A percentile compares a stretch with the other conserved stretches of the same genome.
phyloP scores from a whole-genome alignment of 2,888 invertebrate genomes.

The Heliconius cydno region DNA sequence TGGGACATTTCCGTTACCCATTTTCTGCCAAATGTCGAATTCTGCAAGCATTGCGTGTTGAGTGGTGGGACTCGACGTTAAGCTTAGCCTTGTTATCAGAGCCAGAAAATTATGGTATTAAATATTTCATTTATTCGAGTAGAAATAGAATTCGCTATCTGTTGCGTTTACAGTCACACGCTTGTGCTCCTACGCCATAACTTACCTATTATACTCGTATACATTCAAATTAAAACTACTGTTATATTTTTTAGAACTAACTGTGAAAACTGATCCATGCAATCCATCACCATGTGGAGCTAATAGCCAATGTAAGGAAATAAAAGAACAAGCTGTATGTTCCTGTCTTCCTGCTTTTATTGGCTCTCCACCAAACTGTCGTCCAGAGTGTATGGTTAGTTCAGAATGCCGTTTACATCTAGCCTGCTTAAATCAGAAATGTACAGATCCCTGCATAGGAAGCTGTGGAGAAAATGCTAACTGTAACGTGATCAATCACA shows the following conservation, averaged over 20 bases:
- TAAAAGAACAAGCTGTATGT: slow-evolving; percentile 88
- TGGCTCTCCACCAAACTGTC: slow-evolving; percentile 88
- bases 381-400: slow-evolving; percentile 88
- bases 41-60: not conserved
- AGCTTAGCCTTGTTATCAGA: too few relatives aligned
- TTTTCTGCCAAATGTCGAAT: not conserved
- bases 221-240: not conserved
- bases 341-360: slow-evolving; percentile 86
- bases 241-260: slow-evolving; percentile 60
- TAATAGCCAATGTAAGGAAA: slow-evolving; percentile 89
- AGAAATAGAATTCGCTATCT: too few relatives aligned
- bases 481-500: slow-evolving; percentile 86
- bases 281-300: slow-evolving; percentile 88
- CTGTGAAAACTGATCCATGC: slow-evolving; percentile 67
- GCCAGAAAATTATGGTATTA: too few relatives aligned
- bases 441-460: slow-evolving; percentile 86
- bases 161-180: too few relatives aligned
- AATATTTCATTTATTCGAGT: too few relatives aligned
- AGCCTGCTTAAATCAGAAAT: slow-evolving; percentile 88
- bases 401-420: slow-evolving; percentile 86
- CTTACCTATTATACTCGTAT: not conserved
- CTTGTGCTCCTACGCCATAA: too few relatives aligned
- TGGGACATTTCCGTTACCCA: too few relatives aligned
- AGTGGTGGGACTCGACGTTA: too few relatives aligned
- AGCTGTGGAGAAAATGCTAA: slow-evolving; percentile 85